Conservation (phyloP, 2,113 vertebrate genomes). For the Osmerus mordax region DNA sequence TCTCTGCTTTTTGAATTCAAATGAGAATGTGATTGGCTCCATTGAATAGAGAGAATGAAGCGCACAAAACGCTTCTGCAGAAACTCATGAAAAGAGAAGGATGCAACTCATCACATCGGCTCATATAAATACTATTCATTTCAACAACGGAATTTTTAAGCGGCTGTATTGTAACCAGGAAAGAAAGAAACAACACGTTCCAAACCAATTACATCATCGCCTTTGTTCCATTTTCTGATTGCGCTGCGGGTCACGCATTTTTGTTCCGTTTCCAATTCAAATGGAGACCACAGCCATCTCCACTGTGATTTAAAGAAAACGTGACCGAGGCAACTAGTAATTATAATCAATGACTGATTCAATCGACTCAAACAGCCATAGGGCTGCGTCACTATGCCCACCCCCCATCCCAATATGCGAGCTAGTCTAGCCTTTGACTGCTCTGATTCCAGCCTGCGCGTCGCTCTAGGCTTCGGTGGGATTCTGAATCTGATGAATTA, state of each 20-base stretch:
- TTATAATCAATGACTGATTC: no score
- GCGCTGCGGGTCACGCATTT: not conserved
- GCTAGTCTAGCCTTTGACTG: not conserved
- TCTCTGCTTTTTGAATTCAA: not conserved
- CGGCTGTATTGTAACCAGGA: not conserved
- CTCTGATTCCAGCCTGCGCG: conserved; percentile 19
- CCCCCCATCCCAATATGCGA: not conserved
- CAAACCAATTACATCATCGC: not conserved
- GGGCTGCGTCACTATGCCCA: no score
- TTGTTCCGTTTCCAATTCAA: conserved; percentile 12
- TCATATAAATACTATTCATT: not conserved
- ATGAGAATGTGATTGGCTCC: not conserved
- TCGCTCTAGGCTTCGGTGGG: conserved; percentile 1
- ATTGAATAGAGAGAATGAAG: not conserved
- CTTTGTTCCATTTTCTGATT: not conserved
- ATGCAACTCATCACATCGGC: not conserved
- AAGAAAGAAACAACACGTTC: not conserved
- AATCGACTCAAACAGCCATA: no score
- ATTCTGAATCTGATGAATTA: conserved; percentile 40
- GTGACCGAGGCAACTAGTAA: no score
- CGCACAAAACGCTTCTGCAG: not conserved
- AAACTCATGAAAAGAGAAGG: not conserved
- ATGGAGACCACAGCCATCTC: not conserved
- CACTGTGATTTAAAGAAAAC: no score
- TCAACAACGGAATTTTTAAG: not conserved